phyloP scores from a whole-genome alignment of 2,888 invertebrate species.

The Fissipunctia ypsillon region DNA sequence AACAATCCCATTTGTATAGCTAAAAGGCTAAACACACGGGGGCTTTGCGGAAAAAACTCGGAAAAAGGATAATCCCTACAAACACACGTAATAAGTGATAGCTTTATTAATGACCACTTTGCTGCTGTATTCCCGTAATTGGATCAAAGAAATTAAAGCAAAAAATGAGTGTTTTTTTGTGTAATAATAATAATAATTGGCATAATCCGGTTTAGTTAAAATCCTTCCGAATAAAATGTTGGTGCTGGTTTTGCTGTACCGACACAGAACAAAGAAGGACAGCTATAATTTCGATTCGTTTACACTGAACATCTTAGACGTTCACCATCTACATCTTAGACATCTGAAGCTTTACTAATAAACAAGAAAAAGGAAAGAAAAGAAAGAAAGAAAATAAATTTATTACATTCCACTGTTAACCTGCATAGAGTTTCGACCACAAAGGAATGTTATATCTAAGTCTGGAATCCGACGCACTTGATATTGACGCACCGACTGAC shows the following conservation, averaged over 20 bases:
- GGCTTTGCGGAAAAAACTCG: slow-evolving; percentile 46
- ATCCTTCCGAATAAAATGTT: background rate
- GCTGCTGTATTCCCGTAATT: slow-evolving; percentile 39
- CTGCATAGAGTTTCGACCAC: background rate
- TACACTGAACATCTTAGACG: background rate
- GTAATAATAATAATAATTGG: slow-evolving; percentile 26
- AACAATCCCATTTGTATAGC: slow-evolving; percentile 20
- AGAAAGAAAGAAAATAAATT: slow-evolving; percentile 13
- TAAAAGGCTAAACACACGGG: slow-evolving; percentile 48
- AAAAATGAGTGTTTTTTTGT: slow-evolving; percentile 13
- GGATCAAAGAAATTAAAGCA: slow-evolving; percentile 44
- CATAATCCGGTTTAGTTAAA: slow-evolving; percentile 36
- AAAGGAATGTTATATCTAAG: slow-evolving; percentile 23
- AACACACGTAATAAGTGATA: slow-evolving; percentile 54
- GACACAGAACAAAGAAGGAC: background rate
- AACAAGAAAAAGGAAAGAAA: background rate
- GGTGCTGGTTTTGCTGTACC: background rate
- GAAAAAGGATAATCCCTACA: slow-evolving; percentile 47
- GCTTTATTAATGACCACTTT: slow-evolving; percentile 56
- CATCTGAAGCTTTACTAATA: no score
- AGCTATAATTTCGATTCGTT: background rate
- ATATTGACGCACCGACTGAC: slow-evolving; percentile 21
- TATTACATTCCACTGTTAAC: slow-evolving; percentile 34
- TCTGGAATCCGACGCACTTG: slow-evolving; percentile 22
- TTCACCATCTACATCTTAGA: no score